Percentiles rank a stretch among this genome's conserved stretches.
phyloP scores from a whole-genome alignment of 2,888 invertebrate genomes.

The Malthinus seriepunctatus region DNA sequence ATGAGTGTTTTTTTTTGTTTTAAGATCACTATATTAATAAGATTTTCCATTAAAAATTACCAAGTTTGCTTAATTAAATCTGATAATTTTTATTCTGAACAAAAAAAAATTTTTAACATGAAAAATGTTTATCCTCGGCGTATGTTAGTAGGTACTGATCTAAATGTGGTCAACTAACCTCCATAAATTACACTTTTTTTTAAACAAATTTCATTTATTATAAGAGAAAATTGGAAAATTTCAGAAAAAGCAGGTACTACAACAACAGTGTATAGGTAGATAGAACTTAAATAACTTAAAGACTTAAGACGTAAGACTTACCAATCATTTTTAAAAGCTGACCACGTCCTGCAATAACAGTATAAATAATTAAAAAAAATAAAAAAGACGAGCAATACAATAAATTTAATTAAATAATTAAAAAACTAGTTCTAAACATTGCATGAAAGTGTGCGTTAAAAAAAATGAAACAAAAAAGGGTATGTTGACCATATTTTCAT shows the following conservation, averaged over 20 bases:
- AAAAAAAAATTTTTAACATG: too few species aligned
- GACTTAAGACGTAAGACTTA: not conserved
- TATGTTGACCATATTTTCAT: not conserved
- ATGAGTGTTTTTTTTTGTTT: too few species aligned
- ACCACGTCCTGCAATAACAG: slow-evolving; percentile 1
- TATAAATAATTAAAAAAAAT: not conserved
- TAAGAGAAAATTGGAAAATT: too few species aligned
- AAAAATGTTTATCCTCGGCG: too few species aligned
- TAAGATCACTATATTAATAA: slow-evolving; percentile 1
- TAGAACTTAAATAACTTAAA: too few species aligned
- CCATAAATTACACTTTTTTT: too few species aligned
- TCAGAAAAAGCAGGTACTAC: too few species aligned
- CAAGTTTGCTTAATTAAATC: not conserved
- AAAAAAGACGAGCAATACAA: not conserved
- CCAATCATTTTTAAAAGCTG: not conserved
- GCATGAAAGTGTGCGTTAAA: not conserved
- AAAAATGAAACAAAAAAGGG: not conserved
- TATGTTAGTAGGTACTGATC: too few species aligned
- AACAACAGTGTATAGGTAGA: too few species aligned
- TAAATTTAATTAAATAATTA: not conserved
- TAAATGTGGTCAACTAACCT: too few species aligned
- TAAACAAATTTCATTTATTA: too few species aligned
- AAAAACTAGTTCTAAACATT: not conserved
- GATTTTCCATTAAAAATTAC: not conserved
- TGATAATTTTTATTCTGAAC: too few species aligned